Evolutionary conservation across 1,140 invertebrate genomes (phyloP).

Genomic region (Fragariocoptes setiger): DNA sequence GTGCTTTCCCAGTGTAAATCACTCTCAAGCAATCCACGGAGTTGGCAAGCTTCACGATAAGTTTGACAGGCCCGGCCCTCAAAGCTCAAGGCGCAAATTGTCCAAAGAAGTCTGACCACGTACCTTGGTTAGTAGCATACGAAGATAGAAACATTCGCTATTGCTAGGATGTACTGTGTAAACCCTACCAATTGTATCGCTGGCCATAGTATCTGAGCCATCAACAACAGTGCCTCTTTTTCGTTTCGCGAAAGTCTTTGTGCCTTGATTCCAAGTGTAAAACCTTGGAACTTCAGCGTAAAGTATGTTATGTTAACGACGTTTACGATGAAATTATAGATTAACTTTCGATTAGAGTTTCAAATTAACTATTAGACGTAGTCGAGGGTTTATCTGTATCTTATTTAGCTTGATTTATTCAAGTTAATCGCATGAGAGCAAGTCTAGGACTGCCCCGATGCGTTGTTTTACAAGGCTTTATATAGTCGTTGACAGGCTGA

Average conservation of each 20-base stretch:
- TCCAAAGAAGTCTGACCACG: slow-evolving; percentile 10
- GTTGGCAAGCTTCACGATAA: slow-evolving; percentile 7
- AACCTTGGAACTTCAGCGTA: slow-evolving; percentile 13
- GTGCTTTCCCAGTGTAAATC: slow-evolving; percentile 7
- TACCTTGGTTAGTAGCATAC: slow-evolving; percentile 10
- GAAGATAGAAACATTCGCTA: slow-evolving; percentile 10
- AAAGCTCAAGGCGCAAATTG: slow-evolving; percentile 11
- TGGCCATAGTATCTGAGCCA: background rate
- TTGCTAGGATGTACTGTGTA: slow-evolving; percentile 8
- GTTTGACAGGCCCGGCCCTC: slow-evolving; percentile 1
- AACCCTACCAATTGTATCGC: slow-evolving; percentile 10
- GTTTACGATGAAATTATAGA: too few species aligned
- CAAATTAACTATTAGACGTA: too few species aligned
- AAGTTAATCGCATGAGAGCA: too few species aligned
- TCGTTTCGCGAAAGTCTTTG: background rate
- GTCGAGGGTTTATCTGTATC: too few species aligned
- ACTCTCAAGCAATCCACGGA: slow-evolving; percentile 1
- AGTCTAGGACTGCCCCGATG: too few species aligned
- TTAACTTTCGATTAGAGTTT: too few species aligned
- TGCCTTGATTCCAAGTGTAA: slow-evolving; percentile 5
- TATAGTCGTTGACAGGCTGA: too few species aligned
- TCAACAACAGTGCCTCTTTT: background rate
- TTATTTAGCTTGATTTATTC: too few species aligned
- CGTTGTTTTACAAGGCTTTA: too few species aligned
- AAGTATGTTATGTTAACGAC: background rate